Evolutionary conservation across 2,888 invertebrate genomes (phyloP).

Genomic region (Timandra comae): DNA sequence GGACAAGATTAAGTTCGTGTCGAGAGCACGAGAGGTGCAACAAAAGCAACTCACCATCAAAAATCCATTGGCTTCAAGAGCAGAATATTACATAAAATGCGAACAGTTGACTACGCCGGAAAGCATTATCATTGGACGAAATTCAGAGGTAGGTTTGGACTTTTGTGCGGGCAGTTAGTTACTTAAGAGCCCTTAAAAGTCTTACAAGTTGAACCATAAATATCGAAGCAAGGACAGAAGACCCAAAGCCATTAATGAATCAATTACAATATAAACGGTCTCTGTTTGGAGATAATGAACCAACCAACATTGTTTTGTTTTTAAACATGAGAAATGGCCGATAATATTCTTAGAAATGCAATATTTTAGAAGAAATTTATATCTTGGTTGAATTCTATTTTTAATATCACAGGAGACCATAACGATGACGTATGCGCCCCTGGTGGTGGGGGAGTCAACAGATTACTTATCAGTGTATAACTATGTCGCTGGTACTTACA

Average conservation of each 20-base stretch:
- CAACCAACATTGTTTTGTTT: too few species aligned
- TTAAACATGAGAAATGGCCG: too few species aligned
- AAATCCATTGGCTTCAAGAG: slow-evolving; percentile 47
- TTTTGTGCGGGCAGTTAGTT: too few species aligned
- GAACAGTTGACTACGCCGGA: slow-evolving; percentile 42
- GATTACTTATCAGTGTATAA: slow-evolving; percentile 52
- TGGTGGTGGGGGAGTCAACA: slow-evolving; percentile 52
- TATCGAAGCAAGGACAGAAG: too few species aligned
- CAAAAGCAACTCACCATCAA: slow-evolving; percentile 44
- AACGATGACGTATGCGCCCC: slow-evolving; percentile 51
- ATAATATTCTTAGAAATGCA: too few species aligned
- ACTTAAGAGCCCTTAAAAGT: too few species aligned
- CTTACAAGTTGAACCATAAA: too few species aligned
- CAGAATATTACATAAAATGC: slow-evolving; percentile 38
- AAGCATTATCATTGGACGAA: slow-evolving; percentile 36
- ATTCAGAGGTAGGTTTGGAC: slow-evolving; percentile 59
- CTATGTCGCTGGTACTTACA: slow-evolving; percentile 42
- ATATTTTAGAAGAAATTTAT: too few species aligned
- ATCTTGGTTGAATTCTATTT: too few species aligned
- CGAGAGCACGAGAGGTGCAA: slow-evolving; percentile 52
- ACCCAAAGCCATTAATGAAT: too few species aligned
- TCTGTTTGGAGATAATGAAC: too few species aligned
- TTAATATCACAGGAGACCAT: slow-evolving; percentile 45
- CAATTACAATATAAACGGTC: too few species aligned
- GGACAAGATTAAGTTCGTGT: slow-evolving; percentile 46